phyloP scores from a whole-genome alignment of 2,888 invertebrate species.

The Aphodius sticticus region DNA sequence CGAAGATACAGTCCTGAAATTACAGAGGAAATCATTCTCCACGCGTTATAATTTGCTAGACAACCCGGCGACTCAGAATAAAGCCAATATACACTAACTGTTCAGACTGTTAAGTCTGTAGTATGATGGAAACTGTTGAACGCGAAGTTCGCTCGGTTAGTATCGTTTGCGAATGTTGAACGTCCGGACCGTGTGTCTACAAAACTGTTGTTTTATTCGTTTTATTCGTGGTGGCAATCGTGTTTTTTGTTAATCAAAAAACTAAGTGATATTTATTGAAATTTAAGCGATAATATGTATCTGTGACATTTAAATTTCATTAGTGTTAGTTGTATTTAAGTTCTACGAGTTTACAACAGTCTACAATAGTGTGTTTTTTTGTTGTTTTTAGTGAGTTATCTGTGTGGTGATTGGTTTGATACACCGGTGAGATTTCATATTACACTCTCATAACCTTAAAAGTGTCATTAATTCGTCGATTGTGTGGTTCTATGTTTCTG shows the following conservation, averaged over 20 bases:
- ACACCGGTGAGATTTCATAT: background rate
- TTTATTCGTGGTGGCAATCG: background rate
- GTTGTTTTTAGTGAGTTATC: background rate
- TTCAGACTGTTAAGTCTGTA: background rate
- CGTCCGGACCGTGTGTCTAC: background rate
- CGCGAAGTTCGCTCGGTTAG: background rate
- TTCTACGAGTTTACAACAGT: background rate
- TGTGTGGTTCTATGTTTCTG: background rate
- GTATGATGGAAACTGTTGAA: background rate
- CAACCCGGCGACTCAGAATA: background rate
- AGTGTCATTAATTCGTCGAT: background rate
- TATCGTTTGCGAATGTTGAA: background rate
- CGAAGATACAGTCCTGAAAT: background rate
- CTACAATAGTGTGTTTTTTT: background rate
- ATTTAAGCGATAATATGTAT: background rate
- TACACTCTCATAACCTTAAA: background rate
- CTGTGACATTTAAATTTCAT: background rate
- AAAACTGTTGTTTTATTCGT: background rate
- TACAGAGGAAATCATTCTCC: background rate
- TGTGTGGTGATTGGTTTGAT: background rate
- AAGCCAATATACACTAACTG: background rate
- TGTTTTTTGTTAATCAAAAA: background rate
- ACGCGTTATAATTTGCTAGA: background rate
- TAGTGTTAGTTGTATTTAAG: background rate
- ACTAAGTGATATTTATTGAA: background rate